Conservation (phyloP, 2,797 vertebrate genomes). For the Lithobates sylvaticus region DNA sequence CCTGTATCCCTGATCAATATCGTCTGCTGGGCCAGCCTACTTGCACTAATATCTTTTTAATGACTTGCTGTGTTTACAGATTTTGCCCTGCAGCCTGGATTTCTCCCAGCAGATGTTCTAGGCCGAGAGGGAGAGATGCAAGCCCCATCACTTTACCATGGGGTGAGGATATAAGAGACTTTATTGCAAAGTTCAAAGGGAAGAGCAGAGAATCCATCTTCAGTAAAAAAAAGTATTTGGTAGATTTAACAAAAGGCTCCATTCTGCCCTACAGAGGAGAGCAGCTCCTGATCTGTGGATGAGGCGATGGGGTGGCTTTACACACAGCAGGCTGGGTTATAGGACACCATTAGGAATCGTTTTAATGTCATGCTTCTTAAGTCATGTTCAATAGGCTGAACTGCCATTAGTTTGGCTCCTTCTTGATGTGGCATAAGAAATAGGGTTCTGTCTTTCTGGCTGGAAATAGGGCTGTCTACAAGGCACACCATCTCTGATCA, state of each 20-base stretch:
- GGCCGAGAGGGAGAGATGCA: slow-evolving; percentile 21
- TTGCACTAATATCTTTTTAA: slow-evolving; percentile 82
- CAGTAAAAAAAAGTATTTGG: slow-evolving; percentile 73
- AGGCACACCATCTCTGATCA: not conserved
- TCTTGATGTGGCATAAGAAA: slow-evolving; percentile 78
- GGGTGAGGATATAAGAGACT: slow-evolving; percentile 72
- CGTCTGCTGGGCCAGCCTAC: slow-evolving; percentile 71
- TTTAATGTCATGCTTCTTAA: slow-evolving; percentile 53
- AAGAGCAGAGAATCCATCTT: slow-evolving; percentile 71
- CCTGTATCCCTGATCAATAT: slow-evolving; percentile 64
- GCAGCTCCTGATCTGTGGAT: slow-evolving; percentile 1
- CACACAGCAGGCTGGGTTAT: slow-evolving; percentile 11
- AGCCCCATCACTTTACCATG: slow-evolving; percentile 64
- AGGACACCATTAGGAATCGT: slow-evolving; percentile 56
- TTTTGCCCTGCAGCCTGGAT: slow-evolving; percentile 79
- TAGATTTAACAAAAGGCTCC: slow-evolving; percentile 72
- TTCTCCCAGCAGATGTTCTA: slow-evolving; percentile 79
- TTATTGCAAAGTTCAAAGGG: slow-evolving; percentile 78
- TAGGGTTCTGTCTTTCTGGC: not conserved
- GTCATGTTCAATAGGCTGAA: slow-evolving; percentile 12
- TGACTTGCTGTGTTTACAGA: slow-evolving; percentile 75
- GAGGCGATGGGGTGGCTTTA: slow-evolving; percentile 14
- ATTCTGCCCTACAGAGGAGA: slow-evolving; percentile 68
- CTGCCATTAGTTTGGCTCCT: not conserved
- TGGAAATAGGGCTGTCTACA: not conserved